phyloP scores from a whole-genome alignment of 2,888 invertebrate genomes.

The Labia minor region DNA sequence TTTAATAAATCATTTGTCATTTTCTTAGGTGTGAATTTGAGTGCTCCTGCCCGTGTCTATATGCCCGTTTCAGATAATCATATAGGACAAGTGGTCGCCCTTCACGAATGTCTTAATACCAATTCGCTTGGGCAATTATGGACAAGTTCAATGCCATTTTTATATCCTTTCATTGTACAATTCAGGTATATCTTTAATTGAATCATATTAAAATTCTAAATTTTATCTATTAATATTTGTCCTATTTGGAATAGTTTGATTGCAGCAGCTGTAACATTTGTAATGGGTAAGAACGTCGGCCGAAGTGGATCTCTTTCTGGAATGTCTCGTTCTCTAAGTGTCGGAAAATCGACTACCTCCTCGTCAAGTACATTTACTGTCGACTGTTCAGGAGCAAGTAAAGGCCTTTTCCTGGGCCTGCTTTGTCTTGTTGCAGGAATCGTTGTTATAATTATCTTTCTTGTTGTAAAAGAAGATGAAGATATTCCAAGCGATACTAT shows the following conservation, averaged over 20 bases:
- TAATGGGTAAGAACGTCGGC: constrained; percentile 44
- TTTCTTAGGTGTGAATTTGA: not conserved
- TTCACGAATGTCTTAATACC: constrained; percentile 43
- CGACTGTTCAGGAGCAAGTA: constrained; percentile 43
- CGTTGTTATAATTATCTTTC: constrained; percentile 43
- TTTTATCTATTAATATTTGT: no score
- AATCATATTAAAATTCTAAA: no score
- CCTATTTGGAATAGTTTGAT: constrained; percentile 38
- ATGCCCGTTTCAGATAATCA: constrained; percentile 39
- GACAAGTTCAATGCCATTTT: constrained; percentile 44
- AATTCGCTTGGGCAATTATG: constrained; percentile 44
- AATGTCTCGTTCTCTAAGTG: constrained; percentile 24
- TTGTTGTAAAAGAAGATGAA: constrained; percentile 42
- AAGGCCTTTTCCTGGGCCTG: constrained; percentile 44
- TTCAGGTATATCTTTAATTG: constrained; percentile 36
- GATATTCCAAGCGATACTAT: constrained; percentile 39
- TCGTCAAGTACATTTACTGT: constrained; percentile 29
- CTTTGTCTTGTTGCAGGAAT: constrained; percentile 43
- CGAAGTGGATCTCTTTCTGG: constrained; percentile 29
- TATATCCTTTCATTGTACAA: constrained; percentile 45
- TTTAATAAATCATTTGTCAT: not conserved
- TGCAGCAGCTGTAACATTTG: constrained; percentile 44
- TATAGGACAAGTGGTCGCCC: constrained; percentile 40
- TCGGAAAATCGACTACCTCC: constrained; percentile 22
- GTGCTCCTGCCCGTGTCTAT: constrained; percentile 29